A percentile compares a stretch with the other conserved stretches of the same genome.
These are phyloP conservation scores for Drosophila kohkoa DNA, from an alignment of 1,140 invertebrate genomes.

Conservation along the genomic window DNA sequence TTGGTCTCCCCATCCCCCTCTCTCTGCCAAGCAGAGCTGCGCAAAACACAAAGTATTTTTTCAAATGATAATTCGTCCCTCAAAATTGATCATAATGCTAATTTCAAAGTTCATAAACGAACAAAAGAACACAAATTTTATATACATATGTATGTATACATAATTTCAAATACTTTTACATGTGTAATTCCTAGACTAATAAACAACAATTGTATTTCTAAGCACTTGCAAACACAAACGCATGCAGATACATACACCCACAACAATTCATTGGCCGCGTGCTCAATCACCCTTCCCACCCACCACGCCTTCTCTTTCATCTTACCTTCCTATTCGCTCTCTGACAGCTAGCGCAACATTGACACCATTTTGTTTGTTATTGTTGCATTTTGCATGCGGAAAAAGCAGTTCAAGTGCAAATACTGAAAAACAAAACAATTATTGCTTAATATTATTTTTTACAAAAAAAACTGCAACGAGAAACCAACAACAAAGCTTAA, in stretches of 20 bases:
- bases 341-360: constrained; percentile 37
- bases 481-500: constrained; percentile 41
- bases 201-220: constrained; percentile 50
- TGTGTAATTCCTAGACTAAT: constrained; percentile 56
- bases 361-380: constrained; percentile 48
- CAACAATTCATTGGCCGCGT: constrained; percentile 9
- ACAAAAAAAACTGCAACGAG: constrained; percentile 13
- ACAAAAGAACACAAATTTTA: constrained; percentile 40
- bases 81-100: constrained; percentile 39
- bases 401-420: constrained; percentile 60
- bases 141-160: constrained; percentile 45
- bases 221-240: constrained; percentile 24
- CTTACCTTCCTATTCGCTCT: constrained; percentile 2
- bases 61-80: constrained; percentile 44
- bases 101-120: constrained; percentile 59
- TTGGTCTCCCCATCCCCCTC: constrained; percentile 8
- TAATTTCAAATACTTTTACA: constrained; percentile 41
- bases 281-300: constrained; percentile 9
- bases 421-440: constrained; percentile 30
- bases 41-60: constrained; percentile 45
- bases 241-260: not conserved
- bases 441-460: constrained; percentile 50
- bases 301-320: not conserved
- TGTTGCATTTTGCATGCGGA: constrained; percentile 29
- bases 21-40: constrained; percentile 42